Evolutionary conservation across 2,888 invertebrate genomes (phyloP), one percentile per base, ranked within the genome.

Genomic region (Xanthia icteritia): DNA sequence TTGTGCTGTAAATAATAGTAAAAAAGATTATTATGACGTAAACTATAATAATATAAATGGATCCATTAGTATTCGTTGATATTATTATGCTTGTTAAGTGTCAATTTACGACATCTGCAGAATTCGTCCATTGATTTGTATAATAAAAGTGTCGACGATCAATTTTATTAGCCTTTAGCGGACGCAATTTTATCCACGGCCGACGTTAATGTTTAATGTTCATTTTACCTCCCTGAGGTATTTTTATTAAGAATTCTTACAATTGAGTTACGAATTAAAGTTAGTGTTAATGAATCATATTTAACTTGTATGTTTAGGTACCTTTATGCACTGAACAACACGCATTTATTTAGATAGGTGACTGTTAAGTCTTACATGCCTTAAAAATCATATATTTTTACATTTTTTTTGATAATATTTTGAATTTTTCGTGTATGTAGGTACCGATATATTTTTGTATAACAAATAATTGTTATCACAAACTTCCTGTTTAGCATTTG

Each of bases 141-240:
- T 79, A 81, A 85, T 88, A 88, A 88, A 88, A 84, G 66, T 61
- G 77, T 70, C 77, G 76, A 66, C 87, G 75, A 82, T 86, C 84
- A 85, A 85, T 84, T 88, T 88, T 88, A 88, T 88, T 84, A 81
- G 86, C 88, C 87, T 85, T 88, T 87, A 88, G 81, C 60, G 81
- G 58, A 83, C 82, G 86, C 83, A 83, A 86, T 88, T 82, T 88
- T 81, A 82, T 86, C 72, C 72, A 74, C 31, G 72, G 61, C 60
- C 71, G 61, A 60, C 39, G n/a, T 48, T 67, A 69, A 71, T 36
- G 79, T 84, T 79, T 84, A 66, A 71, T 36, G 79, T 84, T 76
- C 85, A 72, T 78, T 84, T 73, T 70, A 64, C 72, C 75, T 73
- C 51, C 72, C 56, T 61, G 15, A 61, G 72, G 72, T 60, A 72